Evolutionary conservation across 37 sponge, comb jelly and placozoan species (phyloP), one percentile per base, ranked within the genome.

Genomic region (Ianthella basta): DNA sequence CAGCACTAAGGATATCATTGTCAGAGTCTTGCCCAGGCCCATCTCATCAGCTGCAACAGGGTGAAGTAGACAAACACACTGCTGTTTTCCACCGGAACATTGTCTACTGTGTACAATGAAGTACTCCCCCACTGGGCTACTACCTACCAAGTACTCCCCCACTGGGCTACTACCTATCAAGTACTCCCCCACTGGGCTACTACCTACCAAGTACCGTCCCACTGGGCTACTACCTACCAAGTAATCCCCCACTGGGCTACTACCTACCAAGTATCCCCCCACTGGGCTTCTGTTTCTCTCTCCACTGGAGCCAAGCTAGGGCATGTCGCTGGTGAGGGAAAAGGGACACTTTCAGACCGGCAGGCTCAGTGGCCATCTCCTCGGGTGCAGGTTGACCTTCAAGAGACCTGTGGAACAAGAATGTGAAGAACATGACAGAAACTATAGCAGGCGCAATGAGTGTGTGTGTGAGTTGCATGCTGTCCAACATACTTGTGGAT

Each of bases 11-110:
- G 95, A 88, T 44, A 94, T 44, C 72, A 91, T 80, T 25, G 89
- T 83, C 15, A 94, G 84, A 21, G 95, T 94, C 77, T 94, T 94
- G 10, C 95, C 95, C 1, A 94, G 85, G 0, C 95, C 95, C 95
- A 94, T 94, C 38, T 94, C 95, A 88, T 94, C 95, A 41, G 78
- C 78, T 75, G 36, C 37, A 27, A 70, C 72, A 70, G 50, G 50
- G 50, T n/a, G n/a, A n/a, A n/a, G 27, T 23, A 66, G 29, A 66
- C 68, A 66, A 27, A 23, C 13, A 24, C 23, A 25, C 68, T 27
- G 18, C n/a, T n/a, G n/a, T n/a, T n/a, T n/a, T n/a, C n/a, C n/a
- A n/a, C n/a, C n/a, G n/a, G n/a, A n/a, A n/a, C n/a, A n/a, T n/a
- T n/a, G n/a, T n/a, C n/a, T n/a, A n/a, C n/a, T n/a, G n/a, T n/a